A percentile compares a stretch with the other conserved stretches of the same genome.
Conservation (phyloP, 1,140 invertebrate species). For the Brachystomella parvula region DNA sequence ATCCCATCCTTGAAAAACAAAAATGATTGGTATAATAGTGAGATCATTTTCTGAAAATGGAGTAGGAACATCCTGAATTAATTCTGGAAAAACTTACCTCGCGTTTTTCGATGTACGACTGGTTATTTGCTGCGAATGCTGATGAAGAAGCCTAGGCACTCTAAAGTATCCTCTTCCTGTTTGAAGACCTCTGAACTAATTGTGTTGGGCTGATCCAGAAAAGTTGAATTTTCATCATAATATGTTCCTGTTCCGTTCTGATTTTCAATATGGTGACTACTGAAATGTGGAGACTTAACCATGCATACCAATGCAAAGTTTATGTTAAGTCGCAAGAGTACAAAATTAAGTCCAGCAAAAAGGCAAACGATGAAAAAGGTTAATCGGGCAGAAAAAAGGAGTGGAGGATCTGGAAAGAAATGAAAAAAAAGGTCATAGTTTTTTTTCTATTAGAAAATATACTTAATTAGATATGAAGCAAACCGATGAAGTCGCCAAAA, state of each 20-base stretch:
- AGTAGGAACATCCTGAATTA: slow-evolving; percentile 8
- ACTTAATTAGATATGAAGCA: too few relatives aligned
- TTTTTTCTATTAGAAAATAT: too few relatives aligned
- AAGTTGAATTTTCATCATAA: background rate
- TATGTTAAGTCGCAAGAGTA: slow-evolving; percentile 38
- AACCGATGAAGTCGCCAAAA: background rate
- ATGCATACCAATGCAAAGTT: slow-evolving; percentile 42
- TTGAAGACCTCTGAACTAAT: background rate
- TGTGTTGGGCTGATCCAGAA: background rate
- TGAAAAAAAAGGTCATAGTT: background rate
- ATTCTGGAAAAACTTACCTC: background rate
- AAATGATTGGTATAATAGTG: background rate
- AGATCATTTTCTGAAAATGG: background rate
- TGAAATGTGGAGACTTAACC: slow-evolving; percentile 30
- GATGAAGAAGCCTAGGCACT: background rate
- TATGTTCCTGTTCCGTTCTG: background rate
- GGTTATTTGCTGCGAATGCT: background rate
- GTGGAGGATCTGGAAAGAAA: slow-evolving; percentile 23
- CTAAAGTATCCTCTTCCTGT: background rate
- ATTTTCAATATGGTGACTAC: background rate
- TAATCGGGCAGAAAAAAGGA: slow-evolving; percentile 33
- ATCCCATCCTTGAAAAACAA: slow-evolving; percentile 34
- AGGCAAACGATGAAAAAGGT: slow-evolving; percentile 32
- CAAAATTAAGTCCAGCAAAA: slow-evolving; percentile 30
- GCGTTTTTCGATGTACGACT: background rate